phyloP scores from a whole-genome alignment of 2,888 invertebrate genomes.

The Miltochrista miniata region DNA sequence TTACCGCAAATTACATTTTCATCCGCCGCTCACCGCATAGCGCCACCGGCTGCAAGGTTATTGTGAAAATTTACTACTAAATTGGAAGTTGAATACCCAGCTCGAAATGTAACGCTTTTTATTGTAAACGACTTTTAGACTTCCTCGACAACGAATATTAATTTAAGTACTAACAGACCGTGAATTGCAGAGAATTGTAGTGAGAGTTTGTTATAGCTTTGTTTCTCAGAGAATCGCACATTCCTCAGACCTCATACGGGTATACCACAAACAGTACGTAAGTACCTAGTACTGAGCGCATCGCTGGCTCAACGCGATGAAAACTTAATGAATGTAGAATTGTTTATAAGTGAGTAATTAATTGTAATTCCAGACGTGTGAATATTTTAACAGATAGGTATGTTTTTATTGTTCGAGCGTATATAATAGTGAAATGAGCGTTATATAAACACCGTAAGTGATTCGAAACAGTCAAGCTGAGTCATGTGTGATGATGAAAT shows the following conservation, averaged over 20 bases:
- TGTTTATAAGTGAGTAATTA: constrained; percentile 34
- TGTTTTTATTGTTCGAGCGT: constrained; percentile 22
- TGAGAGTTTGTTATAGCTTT: constrained; percentile 32
- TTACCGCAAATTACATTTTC: constrained; percentile 78
- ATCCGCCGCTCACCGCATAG: constrained; percentile 53
- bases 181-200: constrained; percentile 41
- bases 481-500: constrained; percentile 5
- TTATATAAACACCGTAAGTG: constrained; percentile 29
- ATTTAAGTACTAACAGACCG: constrained; percentile 38
- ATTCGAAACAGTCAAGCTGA: constrained; percentile 13
- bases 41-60: constrained; percentile 34
- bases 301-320: constrained; percentile 15
- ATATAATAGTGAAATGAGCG: constrained; percentile 32
- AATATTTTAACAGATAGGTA: constrained; percentile 22
- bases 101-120: constrained; percentile 40
- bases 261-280: constrained; percentile 9
- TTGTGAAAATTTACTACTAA: constrained; percentile 51
- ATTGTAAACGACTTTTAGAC: constrained; percentile 31
- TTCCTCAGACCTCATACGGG: constrained; percentile 19
- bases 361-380: constrained; percentile 32
- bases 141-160: constrained; percentile 28
- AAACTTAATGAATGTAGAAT: constrained; percentile 30
- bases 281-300: neutral
- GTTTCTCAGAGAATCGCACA: constrained; percentile 38
- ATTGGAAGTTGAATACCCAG: constrained; percentile 42